Base-by-base conservation (phyloP, 2,888 invertebrate species). In the Chalcis sispes region DNA sequence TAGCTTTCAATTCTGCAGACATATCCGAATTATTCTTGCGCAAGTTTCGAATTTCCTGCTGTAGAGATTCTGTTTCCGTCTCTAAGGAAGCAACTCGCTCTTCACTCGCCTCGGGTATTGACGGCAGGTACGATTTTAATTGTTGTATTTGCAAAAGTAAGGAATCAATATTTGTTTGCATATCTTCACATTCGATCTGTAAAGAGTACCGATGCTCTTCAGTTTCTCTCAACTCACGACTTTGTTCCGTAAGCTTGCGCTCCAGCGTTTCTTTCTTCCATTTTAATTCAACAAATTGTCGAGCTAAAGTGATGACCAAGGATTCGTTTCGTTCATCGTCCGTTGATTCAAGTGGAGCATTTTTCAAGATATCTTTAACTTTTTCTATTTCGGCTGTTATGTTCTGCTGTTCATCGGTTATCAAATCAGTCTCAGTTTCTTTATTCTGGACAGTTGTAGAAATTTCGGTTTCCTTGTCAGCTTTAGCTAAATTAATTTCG, bases 221-320 rank as follows among this genome's bases (percentile, higher is more conserved):
- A 0, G 79, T 82, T 66, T 85, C 83, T 36, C 83, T 84, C 10
- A 88, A 77, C 15, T 88, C 85, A 5, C 85, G 80, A 54, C 84
- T 85, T 8, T 88, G 71, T 66, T 89, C 89, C 0, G 84, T 83
- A 0, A 89, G 79, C 76, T 86, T 87, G 79, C 85, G 86, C 81
- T 89, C 90, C 77, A 88, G 79, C 73, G 85, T 84, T 18, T 88
- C 88, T 73, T 87, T 87, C 79, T 88, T 89, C 87, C 88, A 88
- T 58, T 83, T 83, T 2, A 77, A 79, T 2, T 88, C 86, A 5
- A 86, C 82, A 67, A 83, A 87, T 25, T 83, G 79, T 20, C 80
- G 81, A 2, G 86, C 86, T 0, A 88, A 54, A 0, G 2, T 2
- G 3, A 50, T 20, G 1, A 50, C 18, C 2, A 50, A 20, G 20